phyloP scores from a whole-genome alignment of 1,140 invertebrate genomes.

The Hermetia illucens region DNA sequence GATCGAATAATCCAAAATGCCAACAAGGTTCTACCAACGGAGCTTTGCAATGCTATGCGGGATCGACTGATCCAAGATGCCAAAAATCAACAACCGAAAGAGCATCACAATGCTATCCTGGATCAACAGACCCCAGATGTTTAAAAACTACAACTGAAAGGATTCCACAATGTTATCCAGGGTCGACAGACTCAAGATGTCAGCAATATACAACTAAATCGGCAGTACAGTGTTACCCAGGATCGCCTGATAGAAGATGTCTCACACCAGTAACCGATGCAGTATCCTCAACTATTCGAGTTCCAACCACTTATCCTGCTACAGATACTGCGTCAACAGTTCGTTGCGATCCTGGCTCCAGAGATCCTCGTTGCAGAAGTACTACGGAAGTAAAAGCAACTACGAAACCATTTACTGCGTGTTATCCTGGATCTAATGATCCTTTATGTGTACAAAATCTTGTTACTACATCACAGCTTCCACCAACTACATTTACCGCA shows the following conservation, averaged over 20 bases:
- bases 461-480: too few species aligned
- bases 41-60: background rate
- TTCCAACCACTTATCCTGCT: constrained; percentile 21
- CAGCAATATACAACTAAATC: constrained; percentile 14
- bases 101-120: constrained; percentile 15
- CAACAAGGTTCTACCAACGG: background rate
- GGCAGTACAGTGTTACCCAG: constrained; percentile 34
- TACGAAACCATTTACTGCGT: constrained; percentile 16
- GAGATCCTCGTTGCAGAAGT: constrained; percentile 32
- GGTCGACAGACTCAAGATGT: constrained; percentile 23
- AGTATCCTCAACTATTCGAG: constrained; percentile 22
- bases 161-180: constrained; percentile 18
- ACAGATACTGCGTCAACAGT: constrained; percentile 13
- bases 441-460: constrained; percentile 26
- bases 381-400: too few species aligned
- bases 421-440: constrained; percentile 20
- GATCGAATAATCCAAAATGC: constrained; percentile 4
- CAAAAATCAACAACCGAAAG: background rate
- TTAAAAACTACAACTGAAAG: too few species aligned
- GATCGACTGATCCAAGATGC: background rate
- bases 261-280: too few species aligned
- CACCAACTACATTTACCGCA: constrained; percentile 4
- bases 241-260: constrained; percentile 38
- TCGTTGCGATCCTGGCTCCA: constrained; percentile 19
- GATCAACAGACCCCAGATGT: constrained; percentile 31